phyloP scores from a whole-genome alignment of 2,888 invertebrate species.

The Drosophila rellima region DNA sequence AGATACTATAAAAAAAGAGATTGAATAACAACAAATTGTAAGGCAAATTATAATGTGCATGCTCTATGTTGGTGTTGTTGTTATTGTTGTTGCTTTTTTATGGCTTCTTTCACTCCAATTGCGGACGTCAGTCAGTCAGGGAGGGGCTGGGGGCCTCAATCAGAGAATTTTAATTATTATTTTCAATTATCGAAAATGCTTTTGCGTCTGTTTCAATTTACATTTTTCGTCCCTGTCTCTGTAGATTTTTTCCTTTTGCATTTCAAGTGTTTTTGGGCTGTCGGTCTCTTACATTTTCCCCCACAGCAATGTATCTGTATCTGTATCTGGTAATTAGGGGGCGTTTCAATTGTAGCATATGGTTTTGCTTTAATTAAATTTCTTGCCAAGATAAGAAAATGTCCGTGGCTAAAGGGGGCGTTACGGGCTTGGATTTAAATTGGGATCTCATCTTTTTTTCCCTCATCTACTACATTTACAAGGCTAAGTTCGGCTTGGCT shows the following conservation, averaged over 20 bases:
- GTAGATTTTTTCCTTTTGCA: slow-evolving; percentile 17
- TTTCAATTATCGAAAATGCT: slow-evolving; percentile 83
- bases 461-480: slow-evolving; percentile 11
- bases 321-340: slow-evolving; percentile 60
- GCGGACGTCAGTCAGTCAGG: slow-evolving; percentile 58
- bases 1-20: slow-evolving; percentile 36
- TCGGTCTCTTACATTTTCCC: slow-evolving; percentile 35
- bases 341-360: slow-evolving; percentile 71
- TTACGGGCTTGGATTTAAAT: slow-evolving; percentile 1
- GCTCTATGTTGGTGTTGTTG: slow-evolving; percentile 28
- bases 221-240: slow-evolving; percentile 23
- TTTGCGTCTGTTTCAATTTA: slow-evolving; percentile 63
- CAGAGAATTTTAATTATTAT: slow-evolving; percentile 84
- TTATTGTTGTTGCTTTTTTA: slow-evolving; percentile 52
- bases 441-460: neutral
- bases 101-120: slow-evolving; percentile 74
- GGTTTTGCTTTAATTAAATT: slow-evolving; percentile 75
- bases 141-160: slow-evolving; percentile 57
- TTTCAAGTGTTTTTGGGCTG: slow-evolving; percentile 61
- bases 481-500: slow-evolving; percentile 7
- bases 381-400: slow-evolving; percentile 53
- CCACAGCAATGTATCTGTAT: slow-evolving; percentile 20
- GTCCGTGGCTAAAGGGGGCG: slow-evolving; percentile 22
- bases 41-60: slow-evolving; percentile 58
- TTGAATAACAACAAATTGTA: slow-evolving; percentile 54